A percentile compares a stretch with the other conserved stretches of the same genome.
These are phyloP conservation scores for human DNA, from an alignment of 2,113 vertebrate species.

Conservation along the genomic window DNA sequence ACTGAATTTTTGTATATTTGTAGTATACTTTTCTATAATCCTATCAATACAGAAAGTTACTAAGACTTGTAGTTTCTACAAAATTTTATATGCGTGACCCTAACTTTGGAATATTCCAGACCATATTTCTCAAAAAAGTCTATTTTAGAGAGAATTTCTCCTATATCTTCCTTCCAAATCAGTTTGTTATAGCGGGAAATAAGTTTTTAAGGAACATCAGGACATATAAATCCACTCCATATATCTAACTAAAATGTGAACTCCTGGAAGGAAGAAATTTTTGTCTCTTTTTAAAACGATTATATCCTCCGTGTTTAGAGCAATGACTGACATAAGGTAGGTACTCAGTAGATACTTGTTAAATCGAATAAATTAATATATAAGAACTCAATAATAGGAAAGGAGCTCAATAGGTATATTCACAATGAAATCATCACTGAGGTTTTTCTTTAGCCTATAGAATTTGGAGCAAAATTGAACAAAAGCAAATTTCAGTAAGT, in stretches of 20 bases:
- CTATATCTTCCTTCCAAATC: not conserved
- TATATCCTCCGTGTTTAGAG: not conserved
- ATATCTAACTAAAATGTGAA: not conserved
- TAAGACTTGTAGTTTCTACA: not conserved
- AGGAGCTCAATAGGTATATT: not conserved
- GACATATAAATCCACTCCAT: not conserved
- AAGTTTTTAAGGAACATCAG: not conserved
- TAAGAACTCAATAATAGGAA: not conserved
- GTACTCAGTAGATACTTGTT: not conserved
- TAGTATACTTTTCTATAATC: not conserved
- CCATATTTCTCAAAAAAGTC: not conserved
- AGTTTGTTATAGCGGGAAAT: not conserved
- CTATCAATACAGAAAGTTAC: not conserved
- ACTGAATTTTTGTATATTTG: not conserved
- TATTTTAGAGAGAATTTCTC: not conserved
- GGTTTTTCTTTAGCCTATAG: not conserved
- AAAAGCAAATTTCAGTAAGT: not conserved
- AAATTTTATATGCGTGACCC: not conserved
- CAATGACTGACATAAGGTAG: not conserved
- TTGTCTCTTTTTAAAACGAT: not conserved
- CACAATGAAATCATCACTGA: not conserved
- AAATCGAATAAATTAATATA: not conserved
- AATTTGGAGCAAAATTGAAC: constrained; percentile 1
- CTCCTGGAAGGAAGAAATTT: not conserved
- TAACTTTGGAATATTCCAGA: constrained; percentile 20